phyloP scores from a whole-genome alignment of 2,888 invertebrate species.

The Orthosia gothica region DNA sequence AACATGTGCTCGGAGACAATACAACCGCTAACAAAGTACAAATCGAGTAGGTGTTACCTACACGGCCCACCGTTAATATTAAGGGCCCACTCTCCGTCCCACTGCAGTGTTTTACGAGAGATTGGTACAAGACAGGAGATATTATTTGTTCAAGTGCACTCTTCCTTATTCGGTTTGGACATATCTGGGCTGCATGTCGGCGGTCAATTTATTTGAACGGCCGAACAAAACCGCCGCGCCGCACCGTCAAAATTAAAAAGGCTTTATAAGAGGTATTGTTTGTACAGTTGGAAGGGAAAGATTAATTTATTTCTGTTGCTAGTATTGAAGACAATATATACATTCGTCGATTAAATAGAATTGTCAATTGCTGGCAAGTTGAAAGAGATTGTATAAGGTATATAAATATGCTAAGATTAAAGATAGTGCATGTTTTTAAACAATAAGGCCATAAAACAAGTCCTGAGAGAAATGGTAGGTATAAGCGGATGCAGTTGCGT shows the following conservation, averaged over 20 bases:
- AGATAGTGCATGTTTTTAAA: conserved; percentile 65
- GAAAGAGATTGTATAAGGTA: conserved; percentile 1
- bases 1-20: conserved; percentile 63
- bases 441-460: conserved; percentile 79
- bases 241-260: conserved; percentile 68
- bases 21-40: conserved; percentile 66
- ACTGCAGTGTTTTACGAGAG: conserved; percentile 75
- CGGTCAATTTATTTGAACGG: conserved; percentile 70
- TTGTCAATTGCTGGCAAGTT: conserved; percentile 6
- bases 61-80: conserved; percentile 71
- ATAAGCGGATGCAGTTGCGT: conserved; percentile 83
- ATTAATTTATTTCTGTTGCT: conserved; percentile 36
- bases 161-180: conserved; percentile 79
- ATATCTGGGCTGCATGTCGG: conserved; percentile 67
- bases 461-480: conserved; percentile 78
- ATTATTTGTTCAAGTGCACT: conserved; percentile 87
- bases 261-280: conserved; percentile 63
- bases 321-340: conserved; percentile 32
- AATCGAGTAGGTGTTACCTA: conserved; percentile 76
- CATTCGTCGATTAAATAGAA: conserved; percentile 11
- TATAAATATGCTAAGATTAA: conserved; percentile 36
- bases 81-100: conserved; percentile 76
- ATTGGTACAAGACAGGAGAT: conserved; percentile 76
- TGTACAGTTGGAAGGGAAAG: conserved; percentile 57
- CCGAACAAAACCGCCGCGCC: conserved; percentile 52